Conservation (phyloP, 92 coral and sea anemone genomes). For the Porites cylindrica region DNA sequence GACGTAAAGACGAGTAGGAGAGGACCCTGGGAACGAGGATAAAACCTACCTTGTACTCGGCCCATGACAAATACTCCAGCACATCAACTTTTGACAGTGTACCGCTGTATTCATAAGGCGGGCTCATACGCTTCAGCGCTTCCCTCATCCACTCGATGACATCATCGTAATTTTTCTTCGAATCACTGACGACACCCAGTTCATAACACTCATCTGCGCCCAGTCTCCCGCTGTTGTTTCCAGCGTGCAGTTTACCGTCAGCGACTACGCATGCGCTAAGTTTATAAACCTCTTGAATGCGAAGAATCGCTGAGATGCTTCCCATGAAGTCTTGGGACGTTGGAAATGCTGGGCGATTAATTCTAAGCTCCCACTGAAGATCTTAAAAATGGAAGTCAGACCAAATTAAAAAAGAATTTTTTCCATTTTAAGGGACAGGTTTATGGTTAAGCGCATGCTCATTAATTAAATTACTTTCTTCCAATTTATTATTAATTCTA, state of each 20-base stretch:
- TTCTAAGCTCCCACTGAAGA: constrained; percentile 58
- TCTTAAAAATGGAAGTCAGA: constrained; percentile 31
- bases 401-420: not conserved
- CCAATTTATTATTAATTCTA: too few relatives aligned
- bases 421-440: not conserved
- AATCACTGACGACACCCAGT: constrained; percentile 79
- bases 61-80: constrained; percentile 92
- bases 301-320: constrained; percentile 83
- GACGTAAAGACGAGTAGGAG: too few relatives aligned
- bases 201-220: constrained; percentile 91
- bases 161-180: constrained; percentile 59
- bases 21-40: too few relatives aligned
- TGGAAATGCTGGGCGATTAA: constrained; percentile 72
- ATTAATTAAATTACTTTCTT: too few relatives aligned
- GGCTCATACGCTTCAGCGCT: constrained; percentile 68
- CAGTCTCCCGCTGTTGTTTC: constrained; percentile 63
- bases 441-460: too few relatives aligned
- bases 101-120: constrained; percentile 76
- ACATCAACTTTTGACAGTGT: constrained; percentile 61
- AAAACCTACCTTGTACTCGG: constrained; percentile 89
- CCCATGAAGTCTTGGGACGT: constrained; percentile 78
- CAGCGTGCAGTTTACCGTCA: constrained; percentile 73
- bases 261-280: constrained; percentile 78
- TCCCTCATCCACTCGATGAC: constrained; percentile 88
- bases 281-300: constrained; percentile 91